phyloP scores from a whole-genome alignment of 2,113 vertebrate genomes.

The Malurus cyaneus region DNA sequence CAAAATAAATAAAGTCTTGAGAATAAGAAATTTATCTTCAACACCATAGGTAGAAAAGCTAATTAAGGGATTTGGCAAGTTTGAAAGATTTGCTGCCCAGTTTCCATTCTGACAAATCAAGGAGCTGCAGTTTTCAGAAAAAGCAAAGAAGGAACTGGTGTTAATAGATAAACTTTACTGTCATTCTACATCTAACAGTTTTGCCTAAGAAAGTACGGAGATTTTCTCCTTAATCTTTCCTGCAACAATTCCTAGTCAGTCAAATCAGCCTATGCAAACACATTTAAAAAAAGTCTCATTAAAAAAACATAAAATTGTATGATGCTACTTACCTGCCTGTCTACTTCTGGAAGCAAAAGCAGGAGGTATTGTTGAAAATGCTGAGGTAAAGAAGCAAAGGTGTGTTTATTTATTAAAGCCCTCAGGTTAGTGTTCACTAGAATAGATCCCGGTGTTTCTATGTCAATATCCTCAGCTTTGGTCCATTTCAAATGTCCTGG shows the following conservation, averaged over 20 bases:
- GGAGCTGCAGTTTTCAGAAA: neutral
- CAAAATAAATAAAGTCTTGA: neutral
- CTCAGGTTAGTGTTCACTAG: conserved; percentile 89
- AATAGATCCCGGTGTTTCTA: conserved; percentile 88
- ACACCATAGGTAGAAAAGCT: neutral
- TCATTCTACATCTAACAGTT: neutral
- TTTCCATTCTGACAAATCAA: neutral
- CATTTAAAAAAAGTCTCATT: neutral
- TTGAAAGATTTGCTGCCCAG: neutral
- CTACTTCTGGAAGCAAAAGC: conserved; percentile 87
- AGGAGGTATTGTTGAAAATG: conserved; percentile 88
- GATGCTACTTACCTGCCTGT: conserved; percentile 82
- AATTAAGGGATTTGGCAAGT: neutral
- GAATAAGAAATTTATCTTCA: neutral
- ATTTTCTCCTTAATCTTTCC: neutral
- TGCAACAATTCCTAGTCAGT: neutral
- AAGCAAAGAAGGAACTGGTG: neutral
- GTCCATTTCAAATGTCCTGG: conserved; percentile 87
- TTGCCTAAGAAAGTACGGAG: neutral
- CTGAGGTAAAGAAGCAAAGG: conserved; percentile 87
- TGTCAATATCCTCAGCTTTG: conserved; percentile 89
- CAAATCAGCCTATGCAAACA: neutral
- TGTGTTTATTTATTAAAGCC: conserved; percentile 89
- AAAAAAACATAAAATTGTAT: neutral
- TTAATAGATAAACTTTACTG: neutral